These are phyloP conservation scores for Drosophila yakuba DNA, from an alignment of 1,140 invertebrate genomes.

Conservation along the genomic window DNA sequence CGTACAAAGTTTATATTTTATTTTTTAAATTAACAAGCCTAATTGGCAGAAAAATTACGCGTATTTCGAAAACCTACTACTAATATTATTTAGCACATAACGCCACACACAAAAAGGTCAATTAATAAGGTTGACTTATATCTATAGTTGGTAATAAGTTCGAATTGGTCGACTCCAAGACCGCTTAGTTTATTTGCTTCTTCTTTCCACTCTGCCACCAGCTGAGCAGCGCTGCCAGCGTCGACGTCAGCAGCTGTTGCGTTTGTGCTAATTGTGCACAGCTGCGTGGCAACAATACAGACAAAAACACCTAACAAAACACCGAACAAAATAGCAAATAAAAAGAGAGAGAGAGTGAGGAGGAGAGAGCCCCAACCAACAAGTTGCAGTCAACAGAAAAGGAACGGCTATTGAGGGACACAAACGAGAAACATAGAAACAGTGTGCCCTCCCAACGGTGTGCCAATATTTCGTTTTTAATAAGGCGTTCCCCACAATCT, in stretches of 20 bases:
- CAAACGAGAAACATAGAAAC: background rate
- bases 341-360: background rate
- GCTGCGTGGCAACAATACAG: constrained; percentile 60
- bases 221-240: constrained; percentile 7
- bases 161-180: constrained; percentile 2
- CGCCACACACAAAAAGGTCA: background rate
- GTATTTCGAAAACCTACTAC: background rate
- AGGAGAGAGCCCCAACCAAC: constrained; percentile 29
- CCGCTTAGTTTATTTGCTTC: constrained; percentile 11
- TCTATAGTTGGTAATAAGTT: constrained; percentile 12
- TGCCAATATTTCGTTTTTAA: background rate
- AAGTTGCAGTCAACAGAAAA: constrained; percentile 35
- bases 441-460: no score
- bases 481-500: background rate
- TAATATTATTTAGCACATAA: background rate
- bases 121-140: constrained; percentile 1
- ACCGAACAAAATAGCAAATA: constrained; percentile 13
- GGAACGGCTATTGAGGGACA: constrained; percentile 11
- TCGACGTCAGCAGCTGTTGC: constrained; percentile 47
- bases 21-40: no score
- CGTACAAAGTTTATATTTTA: background rate
- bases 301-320: constrained; percentile 27
- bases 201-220: background rate
- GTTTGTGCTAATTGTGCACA: constrained; percentile 77
- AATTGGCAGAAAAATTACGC: background rate